Evolutionary conservation across 2,888 invertebrate genomes (phyloP), one percentile per base, ranked within the genome.

Genomic region (Sympetrum striolatum): DNA sequence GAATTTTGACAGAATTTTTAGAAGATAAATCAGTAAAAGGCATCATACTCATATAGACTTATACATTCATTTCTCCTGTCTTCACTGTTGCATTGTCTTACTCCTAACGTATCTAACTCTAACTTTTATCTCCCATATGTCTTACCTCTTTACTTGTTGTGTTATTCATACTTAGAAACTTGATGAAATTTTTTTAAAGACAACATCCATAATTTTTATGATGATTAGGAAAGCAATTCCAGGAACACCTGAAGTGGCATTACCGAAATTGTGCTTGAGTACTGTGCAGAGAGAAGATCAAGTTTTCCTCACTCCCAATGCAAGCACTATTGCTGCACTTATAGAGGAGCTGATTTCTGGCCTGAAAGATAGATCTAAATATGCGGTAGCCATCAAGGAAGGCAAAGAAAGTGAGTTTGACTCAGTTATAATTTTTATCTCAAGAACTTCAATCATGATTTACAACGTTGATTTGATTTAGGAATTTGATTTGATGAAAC

Each of bases 271-370:
- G 92, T 92, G 91, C 64, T 2, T 86, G 18, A 37, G 60, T 14
- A 98, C 98, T 0, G 96, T 98, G 80, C 96, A 97, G 92, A 97
- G 97, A 92, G 98, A 98, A 93, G 98, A 98, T 93, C 98, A 98
- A 93, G 96, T 97, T 5, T 98, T 99, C 94, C 97, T 97, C 93
- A 97, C 98, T 92, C 96, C 97, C 3, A 98, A 98, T 93, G 97
- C 98, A 0, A 96, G 97, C 92, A 98, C 98, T 94, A 96, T 98
- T 93, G 95, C 96, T 91, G 96, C 97, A 91, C 94, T 99, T 22
- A 96, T 99, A 2, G 97, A 97, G 92, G 97, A 96, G 92, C 96
- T 99, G 93, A 95, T 99, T 31, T 97, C 97, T 92, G 98, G 98
- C 6, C 94, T 99, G 81, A 98, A 97, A 93, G 96, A 97, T 92